Evolutionary conservation across 2,888 invertebrate genomes (phyloP), one percentile per base, ranked within the genome.

Genomic region (Stenurella melanura): DNA sequence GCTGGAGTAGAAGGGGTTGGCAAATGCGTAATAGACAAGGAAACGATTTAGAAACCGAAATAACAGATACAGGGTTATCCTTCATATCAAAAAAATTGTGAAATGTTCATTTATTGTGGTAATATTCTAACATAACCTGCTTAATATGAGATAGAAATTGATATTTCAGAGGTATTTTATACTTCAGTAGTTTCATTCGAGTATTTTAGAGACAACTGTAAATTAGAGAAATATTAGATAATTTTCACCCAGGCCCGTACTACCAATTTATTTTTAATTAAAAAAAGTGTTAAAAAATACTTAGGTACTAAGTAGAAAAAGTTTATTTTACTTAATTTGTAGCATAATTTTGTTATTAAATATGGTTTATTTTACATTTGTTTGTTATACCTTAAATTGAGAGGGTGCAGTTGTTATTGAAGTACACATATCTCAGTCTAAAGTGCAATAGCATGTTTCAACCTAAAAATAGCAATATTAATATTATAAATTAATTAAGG

Each of bases 401-500:
- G 81, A 81, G 81, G 83, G 83, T 83, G 83, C 81, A 77, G 78
- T 72, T 63, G 63, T 72, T 50, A 67, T 78, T 76, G 78, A 79
- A 74, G 77, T 75, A 85, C 83, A 86, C 86, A 86, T 86, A 86
- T 86, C 85, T 84, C 77, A 81, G 82, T 84, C 83, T 83, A 83
- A 85, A 85, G 85, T 87, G 85, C 85, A 86, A 86, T 86, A 84
- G 79, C 81, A 82, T 80, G 80, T 81, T 80, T 83, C 78, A 78
- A 81, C 67, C n/a, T 67, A 54, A 70, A 63, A 72, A 72, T 72
- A 63, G 71, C 71, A 72, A 72, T 72, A 70, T 60, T 60, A 70
- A 70, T 60, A 72, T 63, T 60, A 72, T 63, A 63, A 50, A 72
- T 58, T 58, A 58, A 69, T 72, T 72, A 84, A 85, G 83, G 81